Conservation (phyloP, 2,797 vertebrate species). For the Karalla daura region DNA sequence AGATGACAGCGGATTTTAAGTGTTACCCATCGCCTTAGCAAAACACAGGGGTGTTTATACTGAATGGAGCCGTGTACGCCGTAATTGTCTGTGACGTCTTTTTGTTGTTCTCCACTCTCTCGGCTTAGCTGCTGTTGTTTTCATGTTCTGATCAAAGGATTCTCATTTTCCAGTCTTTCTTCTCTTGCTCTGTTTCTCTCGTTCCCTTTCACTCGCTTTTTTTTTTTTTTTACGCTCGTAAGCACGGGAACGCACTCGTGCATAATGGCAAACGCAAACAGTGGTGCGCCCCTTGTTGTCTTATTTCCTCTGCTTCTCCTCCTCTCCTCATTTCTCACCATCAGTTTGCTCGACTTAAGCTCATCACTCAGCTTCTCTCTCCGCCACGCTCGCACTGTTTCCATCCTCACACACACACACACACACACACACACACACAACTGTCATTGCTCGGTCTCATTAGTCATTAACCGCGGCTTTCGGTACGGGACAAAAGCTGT, state of each 20-base stretch:
- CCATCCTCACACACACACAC: background rate
- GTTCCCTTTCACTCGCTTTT: constrained; percentile 6
- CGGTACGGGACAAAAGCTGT: constrained; percentile 32
- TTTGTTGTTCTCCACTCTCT: constrained; percentile 58
- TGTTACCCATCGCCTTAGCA: constrained; percentile 55
- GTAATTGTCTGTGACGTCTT: constrained; percentile 73
- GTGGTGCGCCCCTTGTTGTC: background rate
- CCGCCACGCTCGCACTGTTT: constrained; percentile 3
- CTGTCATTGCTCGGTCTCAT: constrained; percentile 33
- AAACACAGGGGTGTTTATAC: constrained; percentile 57
- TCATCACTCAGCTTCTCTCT: constrained; percentile 19
- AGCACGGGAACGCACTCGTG: constrained; percentile 6
- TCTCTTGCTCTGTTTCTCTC: constrained; percentile 15
- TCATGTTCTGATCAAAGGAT: constrained; percentile 70
- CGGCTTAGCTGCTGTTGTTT: constrained; percentile 58
- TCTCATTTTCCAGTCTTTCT: constrained; percentile 44
- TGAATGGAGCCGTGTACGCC: constrained; percentile 57
- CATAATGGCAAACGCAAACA: constrained; percentile 36
- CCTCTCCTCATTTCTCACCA: constrained; percentile 8
- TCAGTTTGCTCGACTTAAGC: constrained; percentile 11
- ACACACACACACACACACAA: constrained; percentile 13
- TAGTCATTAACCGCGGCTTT: constrained; percentile 39
- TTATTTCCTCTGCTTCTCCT: background rate
- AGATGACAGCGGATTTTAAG: constrained; percentile 69
- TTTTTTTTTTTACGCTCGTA: constrained; percentile 15